These are phyloP conservation scores for Tenthredo mesomela DNA, from an alignment of 2,888 invertebrate species.

Conservation along the genomic window DNA sequence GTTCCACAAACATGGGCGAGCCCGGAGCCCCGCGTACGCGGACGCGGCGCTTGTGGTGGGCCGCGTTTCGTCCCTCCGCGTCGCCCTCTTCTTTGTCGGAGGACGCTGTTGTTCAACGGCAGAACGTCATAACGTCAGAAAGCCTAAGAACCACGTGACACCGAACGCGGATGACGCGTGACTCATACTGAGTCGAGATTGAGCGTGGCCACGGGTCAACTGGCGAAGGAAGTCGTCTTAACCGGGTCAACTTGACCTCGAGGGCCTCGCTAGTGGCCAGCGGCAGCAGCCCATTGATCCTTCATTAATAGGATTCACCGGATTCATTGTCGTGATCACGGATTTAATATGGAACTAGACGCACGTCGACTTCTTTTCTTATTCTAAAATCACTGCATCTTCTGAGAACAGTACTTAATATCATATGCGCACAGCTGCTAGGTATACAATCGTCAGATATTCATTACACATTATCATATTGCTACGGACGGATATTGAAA, in stretches of 20 bases:
- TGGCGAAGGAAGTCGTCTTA: constrained; percentile 74
- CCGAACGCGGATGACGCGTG: constrained; percentile 63
- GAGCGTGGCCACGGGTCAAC: constrained; percentile 74
- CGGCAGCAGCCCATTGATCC: constrained; percentile 73
- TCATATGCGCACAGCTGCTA: neutral
- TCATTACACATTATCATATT: neutral
- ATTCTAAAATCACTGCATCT: constrained; percentile 4
- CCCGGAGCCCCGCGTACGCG: constrained; percentile 54
- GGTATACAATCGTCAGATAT: neutral
- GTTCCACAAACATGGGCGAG: constrained; percentile 77
- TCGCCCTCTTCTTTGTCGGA: constrained; percentile 33
- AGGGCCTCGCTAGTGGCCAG: constrained; percentile 67
- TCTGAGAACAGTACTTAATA: neutral
- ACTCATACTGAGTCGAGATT: constrained; percentile 73
- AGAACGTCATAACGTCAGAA: constrained; percentile 21
- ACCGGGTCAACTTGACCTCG: constrained; percentile 72
- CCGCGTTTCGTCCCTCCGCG: constrained; percentile 30
- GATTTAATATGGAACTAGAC: constrained; percentile 36
- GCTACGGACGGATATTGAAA: neutral
- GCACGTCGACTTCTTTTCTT: constrained; percentile 6
- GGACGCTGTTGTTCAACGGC: constrained; percentile 4
- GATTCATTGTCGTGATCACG: constrained; percentile 71
- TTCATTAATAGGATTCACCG: constrained; percentile 72
- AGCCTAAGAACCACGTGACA: constrained; percentile 32
- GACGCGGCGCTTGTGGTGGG: constrained; percentile 22